Conservation (phyloP, 2,113 vertebrate genomes). For the Oryzias curvinotus region DNA sequence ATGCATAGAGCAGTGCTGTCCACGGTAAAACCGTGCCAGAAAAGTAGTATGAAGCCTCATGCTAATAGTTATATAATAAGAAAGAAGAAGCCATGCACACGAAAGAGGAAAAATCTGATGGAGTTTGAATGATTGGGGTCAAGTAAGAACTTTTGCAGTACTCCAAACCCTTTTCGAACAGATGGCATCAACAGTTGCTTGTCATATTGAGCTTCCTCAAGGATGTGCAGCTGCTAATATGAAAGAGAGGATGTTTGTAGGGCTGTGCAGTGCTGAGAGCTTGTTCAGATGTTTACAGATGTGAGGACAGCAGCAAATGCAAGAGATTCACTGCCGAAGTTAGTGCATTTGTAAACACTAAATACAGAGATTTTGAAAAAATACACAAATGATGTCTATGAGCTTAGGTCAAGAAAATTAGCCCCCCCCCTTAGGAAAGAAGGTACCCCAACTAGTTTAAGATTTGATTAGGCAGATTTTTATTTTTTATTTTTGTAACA, state of each 20-base stretch:
- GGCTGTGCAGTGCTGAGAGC: conserved; percentile 11
- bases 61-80: conserved; percentile 55
- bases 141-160: conserved; percentile 39
- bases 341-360: neutral
- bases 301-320: conserved; percentile 4
- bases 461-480: no score
- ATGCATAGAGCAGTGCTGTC: conserved; percentile 61
- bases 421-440: no score
- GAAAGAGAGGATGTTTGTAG: conserved; percentile 24
- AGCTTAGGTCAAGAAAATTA: no score
- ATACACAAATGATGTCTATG: no score
- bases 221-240: conserved; percentile 55
- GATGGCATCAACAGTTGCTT: conserved; percentile 66
- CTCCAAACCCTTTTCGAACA: conserved; percentile 34
- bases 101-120: conserved; percentile 2
- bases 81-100: conserved; percentile 9
- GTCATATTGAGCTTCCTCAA: conserved; percentile 51
- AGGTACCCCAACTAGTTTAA: no score
- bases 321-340: conserved; percentile 10
- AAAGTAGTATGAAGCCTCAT: conserved; percentile 50
- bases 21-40: conserved; percentile 51
- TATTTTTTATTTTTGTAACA: no score
- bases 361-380: neutral
- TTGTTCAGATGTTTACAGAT: conserved; percentile 15
- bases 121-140: conserved; percentile 28